Conservation (phyloP, 2,797 vertebrate species). For the Melanotaenia parkinsoni region DNA sequence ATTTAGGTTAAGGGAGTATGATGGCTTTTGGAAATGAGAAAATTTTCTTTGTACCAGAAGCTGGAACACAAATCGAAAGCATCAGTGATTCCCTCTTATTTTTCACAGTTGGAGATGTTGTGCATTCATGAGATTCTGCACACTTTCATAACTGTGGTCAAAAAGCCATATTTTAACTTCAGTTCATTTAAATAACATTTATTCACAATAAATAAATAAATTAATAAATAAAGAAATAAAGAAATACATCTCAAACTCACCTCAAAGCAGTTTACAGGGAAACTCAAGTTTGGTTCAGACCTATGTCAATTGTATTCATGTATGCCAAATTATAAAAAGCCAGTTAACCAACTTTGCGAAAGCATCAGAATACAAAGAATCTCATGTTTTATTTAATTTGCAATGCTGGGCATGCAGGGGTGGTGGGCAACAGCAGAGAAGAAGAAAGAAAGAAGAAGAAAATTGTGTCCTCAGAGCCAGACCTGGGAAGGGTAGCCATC, state of each 20-base stretch:
- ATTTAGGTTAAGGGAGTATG: background rate
- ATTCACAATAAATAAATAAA: background rate
- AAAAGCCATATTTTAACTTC: background rate
- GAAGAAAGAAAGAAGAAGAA: background rate
- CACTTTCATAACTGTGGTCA: background rate
- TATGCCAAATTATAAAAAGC: background rate
- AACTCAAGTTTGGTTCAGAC: background rate
- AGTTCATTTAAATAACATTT: background rate
- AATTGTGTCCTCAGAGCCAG: background rate
- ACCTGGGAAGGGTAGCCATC: no score
- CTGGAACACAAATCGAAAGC: background rate
- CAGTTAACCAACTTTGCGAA: background rate
- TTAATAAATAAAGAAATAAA: no score
- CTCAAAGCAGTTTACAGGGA: background rate
- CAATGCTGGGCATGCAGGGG: background rate
- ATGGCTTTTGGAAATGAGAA: background rate
- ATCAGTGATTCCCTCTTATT: background rate
- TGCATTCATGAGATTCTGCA: background rate
- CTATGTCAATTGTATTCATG: background rate
- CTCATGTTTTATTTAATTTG: background rate
- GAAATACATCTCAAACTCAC: background rate
- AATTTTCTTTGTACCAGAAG: background rate
- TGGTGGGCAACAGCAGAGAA: no score
- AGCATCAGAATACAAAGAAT: background rate
- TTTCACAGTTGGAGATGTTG: background rate